Conservation (phyloP, 2,888 invertebrate genomes). For the Empis livida region DNA sequence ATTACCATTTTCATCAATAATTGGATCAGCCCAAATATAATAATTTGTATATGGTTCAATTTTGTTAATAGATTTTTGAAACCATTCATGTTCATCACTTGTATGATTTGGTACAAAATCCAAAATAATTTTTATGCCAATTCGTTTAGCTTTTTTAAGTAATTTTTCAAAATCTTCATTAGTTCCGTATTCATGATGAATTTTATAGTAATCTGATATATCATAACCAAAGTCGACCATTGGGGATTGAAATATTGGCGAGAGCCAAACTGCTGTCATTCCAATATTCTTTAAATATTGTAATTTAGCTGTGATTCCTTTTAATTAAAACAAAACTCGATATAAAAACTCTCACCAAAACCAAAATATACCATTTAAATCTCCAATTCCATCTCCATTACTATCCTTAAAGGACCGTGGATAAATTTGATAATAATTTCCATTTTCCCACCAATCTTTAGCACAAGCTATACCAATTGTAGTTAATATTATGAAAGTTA, state of each 20-base stretch:
- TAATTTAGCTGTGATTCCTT: constrained; percentile 46
- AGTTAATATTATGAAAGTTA: constrained; percentile 4
- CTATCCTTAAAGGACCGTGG: constrained; percentile 70
- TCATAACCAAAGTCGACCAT: constrained; percentile 73
- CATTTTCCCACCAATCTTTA: constrained; percentile 31
- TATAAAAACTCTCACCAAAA: too few relatives aligned
- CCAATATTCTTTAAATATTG: constrained; percentile 54
- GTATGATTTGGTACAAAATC: constrained; percentile 46
- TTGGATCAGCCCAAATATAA: constrained; percentile 55
- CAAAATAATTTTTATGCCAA: constrained; percentile 36
- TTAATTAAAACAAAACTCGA: constrained; percentile 7
- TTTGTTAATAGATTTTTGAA: constrained; percentile 49
- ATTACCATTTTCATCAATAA: constrained; percentile 28
- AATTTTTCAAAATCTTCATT: constrained; percentile 55
- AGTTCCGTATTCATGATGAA: constrained; percentile 57
- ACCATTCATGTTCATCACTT: constrained; percentile 72
- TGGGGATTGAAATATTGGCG: constrained; percentile 63
- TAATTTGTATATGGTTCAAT: constrained; percentile 54
- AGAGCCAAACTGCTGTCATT: constrained; percentile 55
- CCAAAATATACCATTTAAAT: constrained; percentile 48
- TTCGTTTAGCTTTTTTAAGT: constrained; percentile 39
- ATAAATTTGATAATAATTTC: constrained; percentile 62
- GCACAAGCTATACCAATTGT: constrained; percentile 6
- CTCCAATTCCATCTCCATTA: constrained; percentile 59
- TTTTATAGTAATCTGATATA: constrained; percentile 50